Percentiles rank a stretch among this genome's conserved stretches.
phyloP scores from a whole-genome alignment of 37 sponge, comb jelly and placozoan species.

The Ianthella basta region DNA sequence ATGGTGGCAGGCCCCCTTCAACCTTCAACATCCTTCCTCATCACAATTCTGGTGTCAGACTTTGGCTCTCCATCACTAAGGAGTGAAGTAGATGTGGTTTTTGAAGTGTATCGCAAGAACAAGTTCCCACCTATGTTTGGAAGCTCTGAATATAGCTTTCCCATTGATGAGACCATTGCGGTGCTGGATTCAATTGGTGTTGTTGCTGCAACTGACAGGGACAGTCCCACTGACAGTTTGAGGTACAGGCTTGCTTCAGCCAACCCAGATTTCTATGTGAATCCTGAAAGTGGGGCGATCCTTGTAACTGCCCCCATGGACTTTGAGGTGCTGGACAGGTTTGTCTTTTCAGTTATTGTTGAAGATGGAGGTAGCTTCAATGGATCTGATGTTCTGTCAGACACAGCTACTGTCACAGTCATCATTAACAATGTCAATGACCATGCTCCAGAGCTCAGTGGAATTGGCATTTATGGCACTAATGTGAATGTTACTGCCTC shows the following conservation, averaged over 20 bases:
- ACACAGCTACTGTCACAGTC: conserved; percentile 37
- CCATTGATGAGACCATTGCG: conserved; percentile 46
- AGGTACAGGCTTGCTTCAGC: conserved; percentile 18
- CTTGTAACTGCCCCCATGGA: conserved; percentile 57
- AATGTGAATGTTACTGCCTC: conserved; percentile 57
- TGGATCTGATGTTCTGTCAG: conserved; percentile 47
- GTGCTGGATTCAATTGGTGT: conserved; percentile 33
- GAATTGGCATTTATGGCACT: conserved; percentile 66
- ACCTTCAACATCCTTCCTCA: conserved; percentile 35
- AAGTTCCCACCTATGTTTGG: conserved; percentile 35
- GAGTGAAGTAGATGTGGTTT: conserved; percentile 32
- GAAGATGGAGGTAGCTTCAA: conserved; percentile 69
- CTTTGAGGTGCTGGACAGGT: conserved; percentile 41
- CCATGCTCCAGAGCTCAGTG: conserved; percentile 47
- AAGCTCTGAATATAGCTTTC: not conserved
- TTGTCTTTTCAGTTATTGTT: conserved; percentile 41
- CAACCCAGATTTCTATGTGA: conserved; percentile 51
- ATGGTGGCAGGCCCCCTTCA: conserved; percentile 11
- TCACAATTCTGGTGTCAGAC: conserved; percentile 50
- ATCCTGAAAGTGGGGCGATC: conserved; percentile 50
- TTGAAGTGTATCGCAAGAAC: conserved; percentile 37
- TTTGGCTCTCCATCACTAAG: conserved; percentile 3
- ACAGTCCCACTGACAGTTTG: conserved; percentile 39
- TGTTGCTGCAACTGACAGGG: conserved; percentile 53
- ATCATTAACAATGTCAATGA: conserved; percentile 64